Evolutionary conservation across 2,797 vertebrate species (phyloP), one percentile per base, ranked within the genome.

Genomic region (Phyllotis vaccarum): DNA sequence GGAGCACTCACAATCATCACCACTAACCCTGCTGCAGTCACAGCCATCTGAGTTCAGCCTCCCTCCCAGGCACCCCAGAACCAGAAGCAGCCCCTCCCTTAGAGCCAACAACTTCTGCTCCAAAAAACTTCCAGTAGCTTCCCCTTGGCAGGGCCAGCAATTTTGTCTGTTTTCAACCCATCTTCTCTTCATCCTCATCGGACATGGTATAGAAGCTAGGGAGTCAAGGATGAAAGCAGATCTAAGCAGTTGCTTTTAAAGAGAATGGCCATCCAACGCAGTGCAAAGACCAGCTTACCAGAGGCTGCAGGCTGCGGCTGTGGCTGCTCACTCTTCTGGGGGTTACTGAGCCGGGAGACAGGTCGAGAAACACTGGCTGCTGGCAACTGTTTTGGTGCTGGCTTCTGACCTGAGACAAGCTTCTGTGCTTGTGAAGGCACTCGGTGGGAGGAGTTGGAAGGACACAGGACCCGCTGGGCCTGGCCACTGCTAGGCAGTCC

Each of bases 401-500:
- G 89, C 86, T 98, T 99, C 49, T 98, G 98, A 94, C 58, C 81
- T 2, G 97, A 24, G 21, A 46, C 6, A 1, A 97, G 2, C 85
- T 98, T 99, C 10, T 97, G 98, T 8, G 90, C 52, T 62, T 98
- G 98, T 2, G 98, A 86, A 79, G 98, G 99, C 68, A 98, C 88
- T 16, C 99, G 98, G 96, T 99, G 99, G 3, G 99, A 98, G 46
- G 98, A 98, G 88, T 99, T 99, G 1, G 99, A 98, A 70, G 98
- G 83, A 54, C 98, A 98, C 2, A 99, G 92, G 70, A 99, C 96
- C 0, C 98, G 98, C 2, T 98, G 98, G 5, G 98, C 97, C 60
- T 98, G 99, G 17, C 97, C 97, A 17, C 97, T 97, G 0, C 86
- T 93, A 3, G 93, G 95, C 43, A 96, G 98, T 2, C 88, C 85